Evolutionary conservation across 2,888 invertebrate genomes (phyloP).

Genomic region (Apodemia hepburni): DNA sequence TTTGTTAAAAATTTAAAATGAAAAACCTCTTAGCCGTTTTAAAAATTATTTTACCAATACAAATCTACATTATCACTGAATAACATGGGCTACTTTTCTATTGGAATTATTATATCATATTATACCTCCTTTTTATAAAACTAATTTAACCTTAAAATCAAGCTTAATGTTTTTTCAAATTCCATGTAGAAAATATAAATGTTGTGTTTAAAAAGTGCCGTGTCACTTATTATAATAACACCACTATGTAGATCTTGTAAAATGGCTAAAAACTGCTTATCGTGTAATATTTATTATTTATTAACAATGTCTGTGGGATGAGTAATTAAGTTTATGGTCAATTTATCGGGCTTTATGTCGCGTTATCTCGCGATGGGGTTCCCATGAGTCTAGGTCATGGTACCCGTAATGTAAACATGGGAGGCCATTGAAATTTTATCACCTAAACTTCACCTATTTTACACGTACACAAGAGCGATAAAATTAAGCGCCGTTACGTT

Average conservation of each 20-base stretch:
- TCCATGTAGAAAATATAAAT: not conserved
- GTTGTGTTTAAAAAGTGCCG: not conserved
- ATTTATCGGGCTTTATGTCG: not conserved
- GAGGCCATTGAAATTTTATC: conserved; percentile 1
- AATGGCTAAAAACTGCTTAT: not conserved
- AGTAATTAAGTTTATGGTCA: conserved; percentile 1
- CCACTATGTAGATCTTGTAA: not conserved
- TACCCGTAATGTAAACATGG: not conserved
- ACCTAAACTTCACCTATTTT: not conserved
- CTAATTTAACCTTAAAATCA: too few species aligned
- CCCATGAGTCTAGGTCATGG: not conserved
- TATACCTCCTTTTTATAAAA: too few species aligned
- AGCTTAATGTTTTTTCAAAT: too few species aligned
- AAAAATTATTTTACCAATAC: too few species aligned
- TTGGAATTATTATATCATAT: too few species aligned
- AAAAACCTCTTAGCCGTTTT: too few species aligned
- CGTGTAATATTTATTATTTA: conserved; percentile 2
- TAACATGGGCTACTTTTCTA: too few species aligned
- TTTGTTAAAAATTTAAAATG: too few species aligned
- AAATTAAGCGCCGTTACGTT: too few species aligned
- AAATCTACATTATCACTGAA: too few species aligned
- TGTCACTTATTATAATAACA: not conserved
- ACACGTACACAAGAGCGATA: not conserved
- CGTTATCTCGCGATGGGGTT: conserved; percentile 2
- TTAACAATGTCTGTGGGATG: not conserved